These are phyloP conservation scores for Alentia gelatinosa DNA, from an alignment of 2,888 invertebrate species.

Conservation along the genomic window DNA sequence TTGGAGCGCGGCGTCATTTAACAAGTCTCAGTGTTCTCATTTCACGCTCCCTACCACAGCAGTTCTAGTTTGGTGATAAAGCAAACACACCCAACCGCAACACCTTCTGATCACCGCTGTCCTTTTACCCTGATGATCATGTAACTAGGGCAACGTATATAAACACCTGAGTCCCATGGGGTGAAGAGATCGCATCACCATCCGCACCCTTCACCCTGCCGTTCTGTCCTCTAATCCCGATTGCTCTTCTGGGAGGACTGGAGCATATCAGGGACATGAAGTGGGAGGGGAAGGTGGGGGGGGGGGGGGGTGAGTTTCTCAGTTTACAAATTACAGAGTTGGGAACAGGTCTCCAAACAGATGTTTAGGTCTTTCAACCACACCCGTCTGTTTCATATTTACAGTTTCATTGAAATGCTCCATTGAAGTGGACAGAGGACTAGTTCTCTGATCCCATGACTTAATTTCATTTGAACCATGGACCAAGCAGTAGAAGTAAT, in stretches of 20 bases:
- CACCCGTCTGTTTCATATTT: no score
- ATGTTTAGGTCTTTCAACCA: no score
- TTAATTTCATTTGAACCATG: no score
- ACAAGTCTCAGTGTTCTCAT: neutral
- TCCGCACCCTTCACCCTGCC: neutral
- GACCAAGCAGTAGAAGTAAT: no score
- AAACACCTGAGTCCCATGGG: neutral
- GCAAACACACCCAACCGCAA: neutral
- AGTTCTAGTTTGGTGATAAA: slow-evolving; percentile 36
- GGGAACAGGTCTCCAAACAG: no score
- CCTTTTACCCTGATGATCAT: neutral
- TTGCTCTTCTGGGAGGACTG: no score
- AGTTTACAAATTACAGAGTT: no score
- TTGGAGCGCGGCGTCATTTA: no score
- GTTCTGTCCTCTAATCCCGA: neutral
- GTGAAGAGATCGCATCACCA: neutral
- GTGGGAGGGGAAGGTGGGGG: neutral
- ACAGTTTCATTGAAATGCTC: no score
- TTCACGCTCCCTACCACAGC: neutral
- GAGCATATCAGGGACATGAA: no score
- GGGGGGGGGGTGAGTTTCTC: neutral
- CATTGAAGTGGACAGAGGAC: no score
- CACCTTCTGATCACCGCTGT: neutral
- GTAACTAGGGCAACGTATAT: neutral
- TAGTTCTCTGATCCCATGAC: no score